A percentile compares a stretch with the other conserved stretches of the same genome.
phyloP scores from a whole-genome alignment of 2,113 vertebrate genomes.

The Sinocyclocheilus grahami region DNA sequence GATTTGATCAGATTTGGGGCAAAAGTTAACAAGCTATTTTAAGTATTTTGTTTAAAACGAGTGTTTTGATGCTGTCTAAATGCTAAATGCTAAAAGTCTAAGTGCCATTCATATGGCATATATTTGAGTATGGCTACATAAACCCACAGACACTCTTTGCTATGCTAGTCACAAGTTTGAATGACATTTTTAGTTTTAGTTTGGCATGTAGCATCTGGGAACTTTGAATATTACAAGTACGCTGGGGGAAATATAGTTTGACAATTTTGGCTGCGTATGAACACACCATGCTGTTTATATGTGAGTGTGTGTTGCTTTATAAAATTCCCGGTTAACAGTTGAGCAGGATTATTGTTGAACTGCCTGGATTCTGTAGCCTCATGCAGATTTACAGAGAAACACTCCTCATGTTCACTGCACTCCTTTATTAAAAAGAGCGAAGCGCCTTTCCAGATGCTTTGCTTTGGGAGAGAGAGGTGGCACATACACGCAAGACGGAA shows the following conservation, averaged over 20 bases:
- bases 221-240: background rate
- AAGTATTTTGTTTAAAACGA: background rate
- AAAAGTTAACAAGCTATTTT: background rate
- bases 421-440: slow-evolving; percentile 2
- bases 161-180: background rate
- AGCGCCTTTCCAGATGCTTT: slow-evolving; percentile 32
- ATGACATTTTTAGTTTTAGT: background rate
- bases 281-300: background rate
- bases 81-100: background rate
- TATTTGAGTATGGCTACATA: background rate
- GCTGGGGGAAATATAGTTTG: background rate
- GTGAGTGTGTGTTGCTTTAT: slow-evolving; percentile 38
- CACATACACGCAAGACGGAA: slow-evolving; percentile 9
- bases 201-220: background rate
- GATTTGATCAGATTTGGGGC: background rate
- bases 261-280: background rate
- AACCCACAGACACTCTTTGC: background rate
- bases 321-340: slow-evolving; percentile 26
- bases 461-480: slow-evolving; percentile 2
- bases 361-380: slow-evolving; percentile 11
- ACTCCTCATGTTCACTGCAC: slow-evolving; percentile 15
- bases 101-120: background rate
- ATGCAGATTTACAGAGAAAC: slow-evolving; percentile 31
- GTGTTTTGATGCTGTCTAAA: background rate
- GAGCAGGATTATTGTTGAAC: slow-evolving; percentile 26